phyloP scores from a whole-genome alignment of 2,888 invertebrate species.

The Pristionchus japonicus region DNA sequence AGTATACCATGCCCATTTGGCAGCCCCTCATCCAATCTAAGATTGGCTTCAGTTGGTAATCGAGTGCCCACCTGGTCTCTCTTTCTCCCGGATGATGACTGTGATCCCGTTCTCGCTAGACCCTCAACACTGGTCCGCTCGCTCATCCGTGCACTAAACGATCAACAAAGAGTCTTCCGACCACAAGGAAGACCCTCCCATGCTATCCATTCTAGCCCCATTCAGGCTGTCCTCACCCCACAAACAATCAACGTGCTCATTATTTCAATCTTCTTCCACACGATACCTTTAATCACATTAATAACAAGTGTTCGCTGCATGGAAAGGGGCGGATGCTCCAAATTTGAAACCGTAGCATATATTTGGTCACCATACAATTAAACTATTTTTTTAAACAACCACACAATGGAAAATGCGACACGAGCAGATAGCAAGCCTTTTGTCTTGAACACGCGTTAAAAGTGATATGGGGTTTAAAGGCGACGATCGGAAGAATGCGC shows the following conservation, averaged over 20 bases:
- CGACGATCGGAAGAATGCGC: too few relatives aligned
- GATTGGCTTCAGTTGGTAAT: constrained; percentile 31
- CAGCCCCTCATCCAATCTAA: background rate
- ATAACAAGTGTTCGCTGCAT: background rate
- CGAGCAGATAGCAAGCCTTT: too few relatives aligned
- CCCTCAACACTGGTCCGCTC: background rate
- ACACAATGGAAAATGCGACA: too few relatives aligned
- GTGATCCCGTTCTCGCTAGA: background rate
- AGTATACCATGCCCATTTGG: background rate
- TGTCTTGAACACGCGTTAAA: too few relatives aligned
- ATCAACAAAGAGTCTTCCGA: constrained; percentile 2
- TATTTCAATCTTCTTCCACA: background rate
- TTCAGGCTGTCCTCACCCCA: background rate
- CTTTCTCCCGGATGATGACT: background rate
- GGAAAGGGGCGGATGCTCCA: background rate
- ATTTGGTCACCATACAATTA: too few relatives aligned
- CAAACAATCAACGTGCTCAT: constrained; percentile 24
- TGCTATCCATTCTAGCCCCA: constrained; percentile 17
- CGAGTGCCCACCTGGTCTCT: constrained; percentile 22
- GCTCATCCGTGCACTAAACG: constrained; percentile 3
- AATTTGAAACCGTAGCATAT: too few relatives aligned
- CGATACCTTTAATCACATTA: constrained; percentile 26
- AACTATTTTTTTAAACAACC: too few relatives aligned
- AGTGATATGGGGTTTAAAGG: too few relatives aligned
- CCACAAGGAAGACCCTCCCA: background rate